Conservation (phyloP, 2,113 vertebrate genomes). For the Ancistrus triradiatus region DNA sequence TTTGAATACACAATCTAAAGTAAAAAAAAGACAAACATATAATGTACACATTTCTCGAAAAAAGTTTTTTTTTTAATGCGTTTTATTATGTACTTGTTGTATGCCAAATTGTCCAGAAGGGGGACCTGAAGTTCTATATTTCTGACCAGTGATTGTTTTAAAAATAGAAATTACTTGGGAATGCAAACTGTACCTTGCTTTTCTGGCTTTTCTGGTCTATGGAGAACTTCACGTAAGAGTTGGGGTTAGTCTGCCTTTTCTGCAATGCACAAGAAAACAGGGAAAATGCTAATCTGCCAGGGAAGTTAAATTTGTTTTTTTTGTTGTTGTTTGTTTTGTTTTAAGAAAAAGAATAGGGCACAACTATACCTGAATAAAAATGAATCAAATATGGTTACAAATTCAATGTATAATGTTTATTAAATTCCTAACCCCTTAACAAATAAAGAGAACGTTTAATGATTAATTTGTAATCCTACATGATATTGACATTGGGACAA, state of each 20-base stretch:
- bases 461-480: no score
- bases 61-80: neutral
- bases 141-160: neutral
- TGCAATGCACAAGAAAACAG: slow-evolving; percentile 42
- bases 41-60: neutral
- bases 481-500: no score
- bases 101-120: slow-evolving; percentile 6
- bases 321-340: no score
- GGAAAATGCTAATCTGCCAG: no score
- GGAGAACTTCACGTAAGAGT: slow-evolving; percentile 79
- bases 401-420: no score
- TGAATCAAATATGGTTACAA: no score
- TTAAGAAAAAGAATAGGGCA: no score
- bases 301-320: no score
- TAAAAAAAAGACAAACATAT: neutral
- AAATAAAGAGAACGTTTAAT: no score
- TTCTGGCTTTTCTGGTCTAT: slow-evolving; percentile 75
- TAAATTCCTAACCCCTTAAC: no score
- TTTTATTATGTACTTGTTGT: neutral
- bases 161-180: slow-evolving; percentile 2
- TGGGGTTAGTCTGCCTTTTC: slow-evolving; percentile 72
- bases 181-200: slow-evolving; percentile 80
- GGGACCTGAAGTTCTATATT: neutral
- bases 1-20: slow-evolving; percentile 73
- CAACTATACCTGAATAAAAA: no score